Conservation (phyloP, 2,888 invertebrate species). For the Watsonalla cultraria region DNA sequence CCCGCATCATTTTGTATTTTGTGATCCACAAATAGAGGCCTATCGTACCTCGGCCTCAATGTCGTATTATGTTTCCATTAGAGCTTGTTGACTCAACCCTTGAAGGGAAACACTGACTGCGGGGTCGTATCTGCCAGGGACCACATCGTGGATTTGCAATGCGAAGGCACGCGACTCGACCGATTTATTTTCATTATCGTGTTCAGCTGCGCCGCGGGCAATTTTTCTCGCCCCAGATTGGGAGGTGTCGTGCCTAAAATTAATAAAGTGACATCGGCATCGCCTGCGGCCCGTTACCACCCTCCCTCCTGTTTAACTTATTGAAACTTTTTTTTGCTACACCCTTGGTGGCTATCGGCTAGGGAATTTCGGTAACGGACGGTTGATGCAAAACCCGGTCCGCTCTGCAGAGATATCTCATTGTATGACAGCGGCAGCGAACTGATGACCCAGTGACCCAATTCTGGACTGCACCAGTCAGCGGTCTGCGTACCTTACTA, state of each 20-base stretch:
- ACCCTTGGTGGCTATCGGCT: constrained; percentile 9
- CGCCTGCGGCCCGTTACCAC: constrained; percentile 15
- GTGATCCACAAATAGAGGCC: constrained; percentile 52
- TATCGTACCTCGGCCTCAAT: constrained; percentile 37
- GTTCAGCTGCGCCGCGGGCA: constrained; percentile 38
- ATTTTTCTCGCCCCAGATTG: constrained; percentile 40
- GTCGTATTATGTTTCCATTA: constrained; percentile 65
- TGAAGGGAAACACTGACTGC: constrained; percentile 38
- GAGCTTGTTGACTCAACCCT: constrained; percentile 63
- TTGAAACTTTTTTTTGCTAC: constrained; percentile 17
- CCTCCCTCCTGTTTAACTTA: constrained; percentile 23
- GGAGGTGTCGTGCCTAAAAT: constrained; percentile 38
- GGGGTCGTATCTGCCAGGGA: constrained; percentile 34
- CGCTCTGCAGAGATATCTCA: constrained; percentile 68
- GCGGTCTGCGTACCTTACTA: constrained; percentile 53
- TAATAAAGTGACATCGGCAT: constrained; percentile 32
- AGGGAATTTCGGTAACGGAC: constrained; percentile 39
- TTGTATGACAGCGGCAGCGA: constrained; percentile 62
- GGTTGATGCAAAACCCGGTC: constrained; percentile 51
- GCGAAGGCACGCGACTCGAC: constrained; percentile 40
- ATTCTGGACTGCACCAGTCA: constrained; percentile 69
- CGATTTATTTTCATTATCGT: constrained; percentile 61
- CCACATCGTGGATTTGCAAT: constrained; percentile 53
- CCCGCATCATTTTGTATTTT: constrained; percentile 56
- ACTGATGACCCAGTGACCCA: constrained; percentile 70